Evolutionary conservation across 2,888 invertebrate species (phyloP).

Genomic region (Calliscelio sp.): DNA sequence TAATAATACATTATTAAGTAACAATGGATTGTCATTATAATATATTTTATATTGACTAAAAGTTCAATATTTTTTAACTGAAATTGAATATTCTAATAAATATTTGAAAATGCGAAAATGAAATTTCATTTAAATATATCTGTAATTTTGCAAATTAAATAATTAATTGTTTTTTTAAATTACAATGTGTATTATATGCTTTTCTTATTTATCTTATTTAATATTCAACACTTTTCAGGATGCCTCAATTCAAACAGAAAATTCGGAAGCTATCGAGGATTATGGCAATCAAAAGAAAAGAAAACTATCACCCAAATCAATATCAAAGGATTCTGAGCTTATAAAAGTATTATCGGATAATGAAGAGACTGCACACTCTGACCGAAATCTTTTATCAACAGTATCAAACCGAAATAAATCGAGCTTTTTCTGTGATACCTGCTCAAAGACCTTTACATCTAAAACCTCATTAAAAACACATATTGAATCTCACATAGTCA

Average conservation of each 20-base stretch:
- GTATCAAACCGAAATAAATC: neutral
- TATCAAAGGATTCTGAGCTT: neutral
- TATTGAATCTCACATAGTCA: neutral
- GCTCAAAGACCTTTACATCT: neutral
- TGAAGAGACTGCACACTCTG: too few species aligned
- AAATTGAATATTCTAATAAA: neutral
- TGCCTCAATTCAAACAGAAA: constrained; percentile 13
- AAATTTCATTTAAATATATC: too few species aligned
- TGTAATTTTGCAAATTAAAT: too few species aligned
- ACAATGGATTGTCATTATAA: neutral
- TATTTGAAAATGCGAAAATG: neutral
- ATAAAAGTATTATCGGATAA: neutral
- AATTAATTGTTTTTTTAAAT: too few species aligned
- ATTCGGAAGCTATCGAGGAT: neutral
- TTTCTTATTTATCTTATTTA: too few species aligned
- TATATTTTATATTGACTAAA: too few species aligned
- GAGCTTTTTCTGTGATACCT: constrained; percentile 9
- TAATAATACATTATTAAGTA: neutral
- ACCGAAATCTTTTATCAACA: too few species aligned
- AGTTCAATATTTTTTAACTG: neutral
- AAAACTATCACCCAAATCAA: neutral
- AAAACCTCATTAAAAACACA: constrained; percentile 20
- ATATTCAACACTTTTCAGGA: neutral
- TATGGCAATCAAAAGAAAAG: neutral
- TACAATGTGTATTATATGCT: too few species aligned